Conservation (phyloP, 2,888 invertebrate species). For the Amphipyra tragopoginis region DNA sequence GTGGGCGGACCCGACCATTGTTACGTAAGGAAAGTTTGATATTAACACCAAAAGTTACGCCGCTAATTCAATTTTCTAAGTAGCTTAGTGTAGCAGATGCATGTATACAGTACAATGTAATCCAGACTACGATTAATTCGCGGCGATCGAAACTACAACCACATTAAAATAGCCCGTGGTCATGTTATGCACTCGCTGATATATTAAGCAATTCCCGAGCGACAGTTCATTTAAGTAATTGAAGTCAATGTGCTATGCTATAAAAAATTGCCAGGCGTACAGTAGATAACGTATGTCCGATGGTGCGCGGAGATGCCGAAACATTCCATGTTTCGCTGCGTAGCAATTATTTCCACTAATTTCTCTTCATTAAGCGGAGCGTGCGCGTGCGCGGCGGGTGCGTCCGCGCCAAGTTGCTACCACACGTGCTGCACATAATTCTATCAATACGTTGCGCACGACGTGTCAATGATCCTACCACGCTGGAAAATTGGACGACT, state of each 20-base stretch:
- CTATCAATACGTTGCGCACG: constrained; percentile 18
- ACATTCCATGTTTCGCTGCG: constrained; percentile 49
- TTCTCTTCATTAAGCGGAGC: constrained; percentile 60
- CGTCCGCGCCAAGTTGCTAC: constrained; percentile 2
- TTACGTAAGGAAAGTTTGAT: constrained; percentile 19
- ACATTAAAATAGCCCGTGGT: constrained; percentile 28
- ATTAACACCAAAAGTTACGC: constrained; percentile 3
- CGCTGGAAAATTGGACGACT: constrained; percentile 22
- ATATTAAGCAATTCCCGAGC: constrained; percentile 24
- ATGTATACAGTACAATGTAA: neutral
- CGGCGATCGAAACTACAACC: constrained; percentile 20
- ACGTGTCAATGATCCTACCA: constrained; percentile 51
- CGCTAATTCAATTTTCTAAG: neutral
- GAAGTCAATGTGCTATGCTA: neutral
- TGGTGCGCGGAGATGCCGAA: constrained; percentile 46
- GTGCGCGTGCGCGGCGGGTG: constrained; percentile 30
- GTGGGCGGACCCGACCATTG: constrained; percentile 41
- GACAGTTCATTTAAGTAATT: constrained; percentile 32
- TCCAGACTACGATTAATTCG: constrained; percentile 11
- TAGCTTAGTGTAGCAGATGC: neutral
- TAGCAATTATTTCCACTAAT: constrained; percentile 59
- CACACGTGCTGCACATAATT: constrained; percentile 42
- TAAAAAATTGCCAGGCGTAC: constrained; percentile 15
- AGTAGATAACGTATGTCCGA: constrained; percentile 27
- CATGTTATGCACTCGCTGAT: constrained; percentile 14